A percentile compares a stretch with the other conserved stretches of the same genome.
Evolutionary conservation across 2,113 vertebrate species (phyloP).

Genomic region (Mesoclemmys tuberculata): DNA sequence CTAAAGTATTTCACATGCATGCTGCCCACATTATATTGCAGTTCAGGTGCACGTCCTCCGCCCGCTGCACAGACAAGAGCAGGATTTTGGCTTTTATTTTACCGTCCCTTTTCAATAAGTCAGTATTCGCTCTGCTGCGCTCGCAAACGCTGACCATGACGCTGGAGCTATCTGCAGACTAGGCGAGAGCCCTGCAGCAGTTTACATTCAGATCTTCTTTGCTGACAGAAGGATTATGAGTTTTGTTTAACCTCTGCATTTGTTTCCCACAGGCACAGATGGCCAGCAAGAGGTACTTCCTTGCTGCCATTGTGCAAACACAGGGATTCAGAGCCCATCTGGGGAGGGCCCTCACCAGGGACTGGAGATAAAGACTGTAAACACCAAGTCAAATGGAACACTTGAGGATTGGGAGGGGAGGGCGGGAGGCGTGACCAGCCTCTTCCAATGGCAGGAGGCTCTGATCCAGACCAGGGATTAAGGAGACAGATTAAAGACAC

Average conservation of each 20-base stretch:
- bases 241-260: background rate
- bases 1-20: background rate
- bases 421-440: background rate
- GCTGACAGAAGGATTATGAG: background rate
- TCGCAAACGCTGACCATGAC: background rate
- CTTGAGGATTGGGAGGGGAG: background rate
- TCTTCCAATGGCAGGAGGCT: background rate
- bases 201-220: background rate
- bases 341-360: accelerated
- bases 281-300: background rate
- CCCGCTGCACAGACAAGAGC: background rate
- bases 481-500: conserved; percentile 31
- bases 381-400: background rate
- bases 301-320: background rate
- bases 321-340: background rate
- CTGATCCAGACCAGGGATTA: background rate
- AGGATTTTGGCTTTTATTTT: background rate
- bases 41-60: accelerated
- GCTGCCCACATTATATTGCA: background rate
- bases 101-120: background rate
- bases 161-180: background rate
- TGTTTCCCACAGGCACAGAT: accelerated
- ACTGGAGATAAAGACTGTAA: background rate
- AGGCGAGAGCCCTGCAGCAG: background rate
- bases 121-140: background rate